Evolutionary conservation across 2,888 invertebrate species (phyloP).

Genomic region (Drosophila mulleri): DNA sequence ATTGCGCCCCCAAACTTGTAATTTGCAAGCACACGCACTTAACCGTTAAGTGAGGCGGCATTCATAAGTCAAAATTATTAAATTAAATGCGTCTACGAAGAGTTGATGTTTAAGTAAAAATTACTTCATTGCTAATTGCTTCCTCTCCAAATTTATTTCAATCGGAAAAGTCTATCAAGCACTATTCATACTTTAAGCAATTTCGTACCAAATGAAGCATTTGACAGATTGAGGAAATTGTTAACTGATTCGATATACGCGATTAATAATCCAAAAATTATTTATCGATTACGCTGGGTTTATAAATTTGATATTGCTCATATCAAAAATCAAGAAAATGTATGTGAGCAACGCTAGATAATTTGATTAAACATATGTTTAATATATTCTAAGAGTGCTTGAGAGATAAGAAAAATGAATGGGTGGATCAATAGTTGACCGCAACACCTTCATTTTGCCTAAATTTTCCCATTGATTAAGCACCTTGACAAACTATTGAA

Average conservation of each 20-base stretch:
- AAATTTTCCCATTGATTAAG: background rate
- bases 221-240: conserved; percentile 12
- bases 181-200: background rate
- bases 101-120: conserved; percentile 14
- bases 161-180: conserved; percentile 27
- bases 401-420: background rate
- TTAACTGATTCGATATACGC: background rate
- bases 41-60: conserved; percentile 33
- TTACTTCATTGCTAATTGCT: conserved; percentile 38
- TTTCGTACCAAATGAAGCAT: background rate
- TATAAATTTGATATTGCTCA: background rate
- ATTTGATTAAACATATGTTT: background rate
- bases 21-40: conserved; percentile 56
- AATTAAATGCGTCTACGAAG: conserved; percentile 39
- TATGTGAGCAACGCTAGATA: background rate
- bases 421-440: too few species aligned
- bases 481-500: background rate
- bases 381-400: background rate
- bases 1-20: conserved; percentile 22
- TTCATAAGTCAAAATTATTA: conserved; percentile 33
- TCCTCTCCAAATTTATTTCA: conserved; percentile 38
- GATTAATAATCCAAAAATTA: background rate
- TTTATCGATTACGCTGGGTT: background rate
- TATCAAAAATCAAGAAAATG: background rate
- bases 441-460: background rate